phyloP scores from a whole-genome alignment of 2,113 vertebrate genomes.

The Rhodinocichla rosea region DNA sequence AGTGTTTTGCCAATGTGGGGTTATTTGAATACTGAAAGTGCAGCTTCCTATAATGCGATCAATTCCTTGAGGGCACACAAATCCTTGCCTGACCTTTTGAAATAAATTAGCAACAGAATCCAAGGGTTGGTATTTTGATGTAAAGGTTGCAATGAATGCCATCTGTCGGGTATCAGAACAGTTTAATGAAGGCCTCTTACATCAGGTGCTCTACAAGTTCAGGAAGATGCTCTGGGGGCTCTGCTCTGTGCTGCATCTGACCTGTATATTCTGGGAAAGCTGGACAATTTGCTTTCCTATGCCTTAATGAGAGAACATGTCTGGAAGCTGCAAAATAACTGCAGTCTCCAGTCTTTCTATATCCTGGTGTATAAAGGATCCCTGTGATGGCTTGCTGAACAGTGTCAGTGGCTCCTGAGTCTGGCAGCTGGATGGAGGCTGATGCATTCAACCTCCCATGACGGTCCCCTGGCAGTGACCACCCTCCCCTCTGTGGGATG shows the following conservation, averaged over 20 bases:
- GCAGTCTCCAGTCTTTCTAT: background rate
- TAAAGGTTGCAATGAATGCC: conserved; percentile 59
- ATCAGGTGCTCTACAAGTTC: background rate
- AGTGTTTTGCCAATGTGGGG: background rate
- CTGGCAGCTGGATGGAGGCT: too few relatives aligned
- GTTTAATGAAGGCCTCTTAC: background rate
- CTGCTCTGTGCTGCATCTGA: background rate
- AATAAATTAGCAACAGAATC: conserved; percentile 52
- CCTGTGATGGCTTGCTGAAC: background rate
- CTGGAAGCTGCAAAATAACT: background rate
- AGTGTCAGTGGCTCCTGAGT: background rate
- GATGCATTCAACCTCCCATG: too few relatives aligned
- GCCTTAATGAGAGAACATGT: background rate
- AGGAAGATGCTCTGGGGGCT: background rate
- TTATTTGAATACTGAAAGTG: background rate
- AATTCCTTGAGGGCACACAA: conserved; percentile 19
- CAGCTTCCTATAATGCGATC: background rate
- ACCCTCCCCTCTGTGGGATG: background rate
- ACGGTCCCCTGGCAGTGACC: background rate
- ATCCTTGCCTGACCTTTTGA: conserved; percentile 44
- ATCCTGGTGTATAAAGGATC: background rate
- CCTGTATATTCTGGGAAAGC: background rate
- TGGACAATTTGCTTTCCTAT: background rate
- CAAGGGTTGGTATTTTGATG: conserved; percentile 19
- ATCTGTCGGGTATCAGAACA: background rate